phyloP scores from a whole-genome alignment of 2,797 vertebrate genomes.

The Eospalax fontanierii region DNA sequence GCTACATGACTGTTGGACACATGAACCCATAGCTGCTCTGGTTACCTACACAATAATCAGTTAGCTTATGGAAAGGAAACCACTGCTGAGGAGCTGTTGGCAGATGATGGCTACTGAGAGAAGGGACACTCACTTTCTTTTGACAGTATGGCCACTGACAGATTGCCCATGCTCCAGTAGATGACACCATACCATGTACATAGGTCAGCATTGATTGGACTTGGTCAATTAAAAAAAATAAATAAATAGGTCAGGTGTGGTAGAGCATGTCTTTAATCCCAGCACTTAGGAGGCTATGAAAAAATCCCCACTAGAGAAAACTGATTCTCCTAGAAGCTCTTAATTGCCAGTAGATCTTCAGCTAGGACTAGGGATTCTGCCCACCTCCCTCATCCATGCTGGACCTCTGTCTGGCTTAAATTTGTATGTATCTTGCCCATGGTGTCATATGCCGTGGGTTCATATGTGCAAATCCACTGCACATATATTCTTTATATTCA shows the following conservation, averaged over 20 bases:
- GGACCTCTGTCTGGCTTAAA: too few species aligned
- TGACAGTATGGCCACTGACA: not conserved
- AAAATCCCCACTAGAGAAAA: too few species aligned
- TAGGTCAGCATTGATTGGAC: not conserved
- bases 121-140: not conserved
- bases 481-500: too few species aligned
- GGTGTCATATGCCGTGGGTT: too few species aligned
- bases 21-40: not conserved
- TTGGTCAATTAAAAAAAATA: not conserved
- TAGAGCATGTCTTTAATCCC: not conserved
- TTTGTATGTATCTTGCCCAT: too few species aligned
- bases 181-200: not conserved
- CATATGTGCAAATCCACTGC: too few species aligned
- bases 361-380: too few species aligned
- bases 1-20: not conserved
- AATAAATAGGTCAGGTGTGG: not conserved
- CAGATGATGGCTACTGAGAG: not conserved
- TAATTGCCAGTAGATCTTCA: too few species aligned
- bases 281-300: too few species aligned
- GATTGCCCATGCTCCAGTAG: not conserved
- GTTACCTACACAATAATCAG: not conserved
- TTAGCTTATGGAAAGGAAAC: too few species aligned
- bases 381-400: too few species aligned
- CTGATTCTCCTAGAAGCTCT: too few species aligned
- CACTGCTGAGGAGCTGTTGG: not conserved